These are phyloP conservation scores for Patella depressa DNA, from an alignment of 2,888 invertebrate species.

Conservation along the genomic window DNA sequence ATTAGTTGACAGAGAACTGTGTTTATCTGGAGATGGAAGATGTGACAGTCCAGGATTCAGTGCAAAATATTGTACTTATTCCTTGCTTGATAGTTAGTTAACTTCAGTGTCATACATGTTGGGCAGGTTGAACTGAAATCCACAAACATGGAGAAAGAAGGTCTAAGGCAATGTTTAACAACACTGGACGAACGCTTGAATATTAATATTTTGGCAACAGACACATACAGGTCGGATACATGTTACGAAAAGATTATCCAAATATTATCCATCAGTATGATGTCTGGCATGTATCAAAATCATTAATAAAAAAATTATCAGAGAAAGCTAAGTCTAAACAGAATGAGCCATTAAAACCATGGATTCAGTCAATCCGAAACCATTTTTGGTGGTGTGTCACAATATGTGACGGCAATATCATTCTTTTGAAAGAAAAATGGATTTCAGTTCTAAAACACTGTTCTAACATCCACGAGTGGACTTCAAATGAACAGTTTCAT, in stretches of 20 bases:
- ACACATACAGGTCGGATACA: background rate
- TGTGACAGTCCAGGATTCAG: too few species aligned
- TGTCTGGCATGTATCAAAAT: too few species aligned
- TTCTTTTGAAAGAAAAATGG: background rate
- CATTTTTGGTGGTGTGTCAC: background rate
- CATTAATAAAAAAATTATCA: background rate
- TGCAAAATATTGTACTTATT: background rate
- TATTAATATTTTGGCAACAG: background rate
- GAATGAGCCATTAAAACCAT: background rate
- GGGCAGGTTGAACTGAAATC: too few species aligned
- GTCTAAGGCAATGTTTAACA: too few species aligned
- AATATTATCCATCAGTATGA: background rate
- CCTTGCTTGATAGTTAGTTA: too few species aligned
- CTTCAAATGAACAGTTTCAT: too few species aligned
- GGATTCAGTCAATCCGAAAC: background rate
- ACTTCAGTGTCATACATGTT: too few species aligned
- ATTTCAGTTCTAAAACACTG: background rate
- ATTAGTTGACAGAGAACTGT: too few species aligned
- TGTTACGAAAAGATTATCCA: background rate
- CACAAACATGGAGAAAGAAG: too few species aligned
- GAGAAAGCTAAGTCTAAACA: background rate
- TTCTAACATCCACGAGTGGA: background rate
- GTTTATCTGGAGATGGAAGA: too few species aligned
- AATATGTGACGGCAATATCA: background rate
- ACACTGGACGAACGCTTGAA: too few species aligned